Base-by-base conservation (phyloP, 2,888 invertebrate species). In the Cheilosia urbana region DNA sequence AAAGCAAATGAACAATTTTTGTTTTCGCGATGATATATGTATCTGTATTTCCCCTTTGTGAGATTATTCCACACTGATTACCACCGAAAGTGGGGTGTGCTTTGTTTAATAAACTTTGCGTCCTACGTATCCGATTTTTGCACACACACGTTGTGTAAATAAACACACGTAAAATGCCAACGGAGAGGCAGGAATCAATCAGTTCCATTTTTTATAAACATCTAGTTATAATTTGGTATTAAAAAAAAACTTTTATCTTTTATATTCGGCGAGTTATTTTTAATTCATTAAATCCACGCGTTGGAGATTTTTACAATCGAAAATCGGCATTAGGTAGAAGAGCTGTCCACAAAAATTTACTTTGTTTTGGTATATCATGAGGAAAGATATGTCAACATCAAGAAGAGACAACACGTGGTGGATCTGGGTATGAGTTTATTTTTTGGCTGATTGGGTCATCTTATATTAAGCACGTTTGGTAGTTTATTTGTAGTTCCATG, bases 71-170 rank as follows among this genome's bases (percentile, higher is more conserved):
- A 4, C 34, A 60, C 30, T 58, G 66, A 68, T 66, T 66, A 76
- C 30, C 53, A 30, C 49, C 45, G 17, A 63, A 62, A 72, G 65
- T 72, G 60, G 71, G 72, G 17, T 53, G 65, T 66, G 63, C 66
- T 79, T 72, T 72, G 79, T 79, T 79, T 66, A 53, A 72, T 79
- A 72, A 79, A 65, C 55, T 71, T 68, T 51, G 58, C 72, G 51
- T 42, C 58, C 65, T 49, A 78, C 71, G 58, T 65, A 40, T 65
- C 51, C 40, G 72, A 53, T 65, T 60, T 53, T 72, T 58, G 58
- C 58, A 9, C 17, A 42, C 24, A 60, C 15, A 21, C 60, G 24
- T 45, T 68, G 51, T 79, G 62, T 72, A 72, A 72, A 79, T 51
- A 79, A 58, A 79, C 58, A 72, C 24, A 30, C 17, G 58, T n/a